Evolutionary conservation across 2,113 vertebrate genomes (phyloP), one percentile per base, ranked within the genome.

Genomic region (Laticauda colubrina): DNA sequence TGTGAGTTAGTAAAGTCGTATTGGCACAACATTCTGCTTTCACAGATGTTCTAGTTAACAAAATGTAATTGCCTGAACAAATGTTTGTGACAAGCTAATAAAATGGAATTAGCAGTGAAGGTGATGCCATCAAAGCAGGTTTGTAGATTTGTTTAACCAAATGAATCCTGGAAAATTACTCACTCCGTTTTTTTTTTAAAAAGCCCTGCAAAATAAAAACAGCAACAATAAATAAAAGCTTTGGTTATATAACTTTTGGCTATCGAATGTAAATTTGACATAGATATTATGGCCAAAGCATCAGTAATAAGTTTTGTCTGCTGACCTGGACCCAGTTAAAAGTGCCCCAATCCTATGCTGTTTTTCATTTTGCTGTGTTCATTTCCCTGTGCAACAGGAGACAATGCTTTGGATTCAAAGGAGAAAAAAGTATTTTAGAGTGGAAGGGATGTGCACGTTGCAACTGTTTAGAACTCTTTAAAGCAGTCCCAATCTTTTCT

Each of bases 31-130:
- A 90, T 53, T 57, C 93, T 34, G 95, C 95, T 95, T 91, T 95
- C 96, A 95, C 96, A 96, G 95, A 95, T 88, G 96, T 94, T 54
- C 95, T n/a, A 34, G 94, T 93, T 95, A 96, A 95, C 93, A 90
- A 95, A 96, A 94, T 92, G 94, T 96, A 96, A 96, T 92, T 81
- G 94, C 95, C 94, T 90, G n/a, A 91, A 93, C 94, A 94, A 95
- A 92, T 93, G 94, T 95, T 95, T 93, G 95, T 96, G 81, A 94
- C 93, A 12, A 93, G 97, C 90, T 94, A 95, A 95, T 91, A 94
- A 95, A 94, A 95, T 93, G 64, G 93, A 90, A 85, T 95, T 95
- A 95, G 94, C 91, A 2, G 75, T 93, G 85, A 92, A 75, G 59
- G 89, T 96, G 96, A 18, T 29, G 5, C 93, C 92, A 92, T 85